Conservation (phyloP, 2,797 vertebrate genomes). For the Danio choprae region DNA sequence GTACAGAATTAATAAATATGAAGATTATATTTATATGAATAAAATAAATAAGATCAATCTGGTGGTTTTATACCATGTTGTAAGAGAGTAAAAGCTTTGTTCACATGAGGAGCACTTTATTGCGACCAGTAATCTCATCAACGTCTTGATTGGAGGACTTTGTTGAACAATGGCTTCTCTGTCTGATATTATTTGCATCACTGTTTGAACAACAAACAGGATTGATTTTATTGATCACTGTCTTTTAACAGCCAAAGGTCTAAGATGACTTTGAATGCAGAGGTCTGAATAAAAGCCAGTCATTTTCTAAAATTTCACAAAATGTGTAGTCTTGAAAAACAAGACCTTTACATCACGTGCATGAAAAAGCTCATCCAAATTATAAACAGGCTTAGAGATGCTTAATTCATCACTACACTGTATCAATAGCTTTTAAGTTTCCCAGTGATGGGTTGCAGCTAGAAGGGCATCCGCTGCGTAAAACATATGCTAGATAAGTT, state of each 20-base stretch:
- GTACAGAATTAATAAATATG: not conserved
- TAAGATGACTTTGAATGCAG: constrained; percentile 22
- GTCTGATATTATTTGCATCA: constrained; percentile 76
- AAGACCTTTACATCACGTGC: not conserved
- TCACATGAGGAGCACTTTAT: not conserved
- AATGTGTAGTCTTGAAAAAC: not conserved
- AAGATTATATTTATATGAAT: not conserved
- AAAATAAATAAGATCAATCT: not conserved
- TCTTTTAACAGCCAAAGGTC: constrained; percentile 19
- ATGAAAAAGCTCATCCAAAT: not conserved
- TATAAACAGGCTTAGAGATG: not conserved
- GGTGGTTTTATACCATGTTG: not conserved
- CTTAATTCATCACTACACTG: not conserved
- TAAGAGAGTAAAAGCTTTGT: not conserved
- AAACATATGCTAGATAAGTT: too few relatives aligned
- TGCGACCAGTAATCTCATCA: constrained; percentile 18
- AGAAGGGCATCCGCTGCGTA: too few relatives aligned
- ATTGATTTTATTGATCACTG: constrained; percentile 78
- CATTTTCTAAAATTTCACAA: not conserved
- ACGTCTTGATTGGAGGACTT: not conserved
- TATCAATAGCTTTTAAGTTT: too few relatives aligned
- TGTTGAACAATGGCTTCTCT: constrained; percentile 70
- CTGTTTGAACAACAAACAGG: constrained; percentile 77
- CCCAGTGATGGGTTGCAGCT: too few relatives aligned
- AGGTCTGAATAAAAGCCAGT: not conserved